These are phyloP conservation scores for Periparus ater DNA, from an alignment of 2,797 vertebrate genomes.

Conservation along the genomic window DNA sequence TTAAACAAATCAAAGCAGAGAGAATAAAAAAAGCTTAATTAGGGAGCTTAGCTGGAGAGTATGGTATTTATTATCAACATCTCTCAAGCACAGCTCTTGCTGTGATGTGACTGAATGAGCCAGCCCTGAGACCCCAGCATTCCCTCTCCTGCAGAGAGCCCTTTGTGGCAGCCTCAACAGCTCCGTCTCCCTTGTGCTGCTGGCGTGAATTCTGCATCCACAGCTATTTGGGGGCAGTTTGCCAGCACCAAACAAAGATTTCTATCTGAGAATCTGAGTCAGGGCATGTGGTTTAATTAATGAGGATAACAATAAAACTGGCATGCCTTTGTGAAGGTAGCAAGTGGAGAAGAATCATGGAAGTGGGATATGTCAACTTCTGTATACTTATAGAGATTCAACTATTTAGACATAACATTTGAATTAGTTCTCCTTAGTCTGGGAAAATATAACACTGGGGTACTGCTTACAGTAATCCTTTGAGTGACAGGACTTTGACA, in stretches of 20 bases:
- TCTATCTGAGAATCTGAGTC: background rate
- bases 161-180: background rate
- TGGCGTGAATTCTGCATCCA: background rate
- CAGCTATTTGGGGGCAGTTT: background rate
- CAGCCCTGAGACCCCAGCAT: background rate
- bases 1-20: background rate
- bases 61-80: background rate
- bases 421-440: background rate
- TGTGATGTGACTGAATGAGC: background rate
- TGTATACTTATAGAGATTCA: background rate
- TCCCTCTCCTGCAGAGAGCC: background rate
- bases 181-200: accelerated
- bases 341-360: background rate
- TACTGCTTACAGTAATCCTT: background rate
- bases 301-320: background rate
- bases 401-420: background rate
- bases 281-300: background rate
- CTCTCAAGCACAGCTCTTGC: background rate
- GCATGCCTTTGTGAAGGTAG: background rate
- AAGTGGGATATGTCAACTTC: background rate
- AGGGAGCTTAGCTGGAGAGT: background rate
- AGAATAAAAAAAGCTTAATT: background rate
- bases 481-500: background rate
- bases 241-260: background rate
- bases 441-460: background rate